A percentile compares a stretch with the other conserved stretches of the same genome.
These are phyloP conservation scores for Cerastis leucographa DNA, from an alignment of 2,888 invertebrate species.

Conservation along the genomic window DNA sequence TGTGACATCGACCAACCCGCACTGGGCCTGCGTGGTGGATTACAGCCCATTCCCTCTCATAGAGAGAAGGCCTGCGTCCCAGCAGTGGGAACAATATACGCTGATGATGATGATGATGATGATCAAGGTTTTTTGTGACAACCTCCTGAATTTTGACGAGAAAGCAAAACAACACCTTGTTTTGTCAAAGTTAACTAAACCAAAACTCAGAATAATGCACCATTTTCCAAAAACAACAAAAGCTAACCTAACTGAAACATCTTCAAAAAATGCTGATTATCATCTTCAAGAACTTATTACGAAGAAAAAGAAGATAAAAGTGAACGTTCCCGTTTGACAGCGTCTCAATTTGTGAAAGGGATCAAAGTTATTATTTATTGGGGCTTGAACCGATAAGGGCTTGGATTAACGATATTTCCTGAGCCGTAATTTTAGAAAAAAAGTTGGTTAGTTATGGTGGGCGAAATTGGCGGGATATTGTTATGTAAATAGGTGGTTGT, in stretches of 20 bases:
- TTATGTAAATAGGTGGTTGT: constrained; percentile 39
- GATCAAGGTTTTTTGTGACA: too few species aligned
- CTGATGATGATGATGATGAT: too few species aligned
- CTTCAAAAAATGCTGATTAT: constrained; percentile 52
- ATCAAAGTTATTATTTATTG: constrained; percentile 82
- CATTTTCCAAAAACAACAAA: not conserved
- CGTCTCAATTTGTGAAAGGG: constrained; percentile 77
- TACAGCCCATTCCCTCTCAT: too few species aligned
- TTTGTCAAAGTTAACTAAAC: not conserved
- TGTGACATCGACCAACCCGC: too few species aligned
- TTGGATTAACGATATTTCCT: constrained; percentile 72
- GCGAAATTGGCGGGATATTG: constrained; percentile 36
- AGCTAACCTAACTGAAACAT: constrained; percentile 22
- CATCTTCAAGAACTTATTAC: constrained; percentile 65
- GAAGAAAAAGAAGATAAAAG: constrained; percentile 71
- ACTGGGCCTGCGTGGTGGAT: too few species aligned
- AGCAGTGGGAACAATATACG: too few species aligned
- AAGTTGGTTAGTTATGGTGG: constrained; percentile 56
- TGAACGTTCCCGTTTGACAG: constrained; percentile 72
- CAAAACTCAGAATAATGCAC: not conserved
- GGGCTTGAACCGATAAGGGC: constrained; percentile 74
- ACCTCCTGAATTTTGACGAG: too few species aligned
- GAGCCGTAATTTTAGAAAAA: constrained; percentile 55
- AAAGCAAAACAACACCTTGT: too few species aligned
- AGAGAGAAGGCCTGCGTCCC: too few species aligned